Evolutionary conservation across 2,888 invertebrate genomes (phyloP).

Genomic region (Acanthosepion lycidas): DNA sequence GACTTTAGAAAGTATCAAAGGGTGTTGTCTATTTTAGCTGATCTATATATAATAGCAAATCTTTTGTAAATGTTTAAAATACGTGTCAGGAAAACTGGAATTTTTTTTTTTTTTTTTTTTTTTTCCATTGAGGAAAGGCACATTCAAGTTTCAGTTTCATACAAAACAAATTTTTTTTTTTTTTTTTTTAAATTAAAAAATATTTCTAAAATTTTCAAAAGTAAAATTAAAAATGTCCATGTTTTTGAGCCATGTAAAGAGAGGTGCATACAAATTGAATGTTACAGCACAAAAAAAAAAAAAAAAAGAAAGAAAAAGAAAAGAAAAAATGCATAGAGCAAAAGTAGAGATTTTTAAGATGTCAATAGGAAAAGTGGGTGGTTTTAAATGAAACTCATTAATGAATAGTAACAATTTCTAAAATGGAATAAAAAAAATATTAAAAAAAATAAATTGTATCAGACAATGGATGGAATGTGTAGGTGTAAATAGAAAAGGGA

Average conservation of each 20-base stretch:
- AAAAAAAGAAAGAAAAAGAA: neutral
- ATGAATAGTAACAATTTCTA: neutral
- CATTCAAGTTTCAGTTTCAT: too few species aligned
- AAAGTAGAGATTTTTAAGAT: neutral
- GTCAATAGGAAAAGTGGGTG: neutral
- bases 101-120: too few species aligned
- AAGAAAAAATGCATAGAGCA: neutral
- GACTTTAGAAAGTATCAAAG: neutral
- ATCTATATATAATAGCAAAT: neutral
- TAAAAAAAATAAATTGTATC: neutral
- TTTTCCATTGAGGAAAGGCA: too few species aligned
- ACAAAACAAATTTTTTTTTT: too few species aligned
- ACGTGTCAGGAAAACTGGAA: too few species aligned
- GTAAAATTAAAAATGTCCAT: too few species aligned
- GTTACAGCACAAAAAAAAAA: neutral
- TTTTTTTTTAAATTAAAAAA: too few species aligned
- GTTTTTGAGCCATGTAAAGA: too few species aligned
- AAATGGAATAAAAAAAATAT: neutral
- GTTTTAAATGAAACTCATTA: neutral
- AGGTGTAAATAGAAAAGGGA: too few species aligned
- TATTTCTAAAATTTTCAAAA: too few species aligned
- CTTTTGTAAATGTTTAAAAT: neutral
- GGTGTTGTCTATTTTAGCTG: neutral
- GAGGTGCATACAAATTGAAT: too few species aligned
- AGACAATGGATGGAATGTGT: too few species aligned